A percentile compares a stretch with the other conserved stretches of the same genome.
phyloP scores from a whole-genome alignment of 2,888 invertebrate species.

The Serripes groenlandicus region DNA sequence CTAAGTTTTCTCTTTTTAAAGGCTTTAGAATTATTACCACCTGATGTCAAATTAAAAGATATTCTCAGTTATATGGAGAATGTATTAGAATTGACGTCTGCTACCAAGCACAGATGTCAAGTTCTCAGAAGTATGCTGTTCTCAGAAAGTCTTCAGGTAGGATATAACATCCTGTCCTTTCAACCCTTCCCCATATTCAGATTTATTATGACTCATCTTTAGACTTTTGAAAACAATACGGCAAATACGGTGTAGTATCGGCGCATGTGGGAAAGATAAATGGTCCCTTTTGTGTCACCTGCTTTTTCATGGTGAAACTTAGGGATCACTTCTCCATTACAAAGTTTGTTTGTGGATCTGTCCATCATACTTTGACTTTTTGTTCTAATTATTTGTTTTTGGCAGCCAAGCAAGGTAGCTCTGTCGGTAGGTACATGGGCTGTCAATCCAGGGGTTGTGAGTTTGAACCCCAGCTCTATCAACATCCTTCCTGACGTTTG shows the following conservation, averaged over 20 bases:
- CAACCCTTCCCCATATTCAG: too few relatives aligned
- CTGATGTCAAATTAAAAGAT: slow-evolving; percentile 91
- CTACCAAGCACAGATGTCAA: slow-evolving; percentile 91
- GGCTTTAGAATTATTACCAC: slow-evolving; percentile 93
- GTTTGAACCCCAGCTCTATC: not conserved
- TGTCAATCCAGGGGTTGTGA: not conserved
- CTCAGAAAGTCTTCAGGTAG: slow-evolving; percentile 94
- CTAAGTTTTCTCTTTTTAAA: slow-evolving; percentile 84
- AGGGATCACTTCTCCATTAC: too few relatives aligned
- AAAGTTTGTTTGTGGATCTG: too few relatives aligned
- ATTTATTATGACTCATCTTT: too few relatives aligned
- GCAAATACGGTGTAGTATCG: too few relatives aligned
- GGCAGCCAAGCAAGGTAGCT: not conserved
- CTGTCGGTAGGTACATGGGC: not conserved
- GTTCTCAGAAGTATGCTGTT: slow-evolving; percentile 94
- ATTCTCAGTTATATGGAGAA: slow-evolving; percentile 89
- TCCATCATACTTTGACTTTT: too few relatives aligned
- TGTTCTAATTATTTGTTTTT: too few relatives aligned
- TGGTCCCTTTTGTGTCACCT: too few relatives aligned
- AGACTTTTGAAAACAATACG: too few relatives aligned
- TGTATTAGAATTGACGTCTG: slow-evolving; percentile 93
- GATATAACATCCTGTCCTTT: not conserved
- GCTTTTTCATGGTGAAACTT: too few relatives aligned
- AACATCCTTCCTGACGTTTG: not conserved
- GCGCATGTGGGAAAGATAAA: too few relatives aligned